A percentile compares a stretch with the other conserved stretches of the same genome.
phyloP scores from a whole-genome alignment of 2,888 invertebrate genomes.

The Apotomis betuletana region DNA sequence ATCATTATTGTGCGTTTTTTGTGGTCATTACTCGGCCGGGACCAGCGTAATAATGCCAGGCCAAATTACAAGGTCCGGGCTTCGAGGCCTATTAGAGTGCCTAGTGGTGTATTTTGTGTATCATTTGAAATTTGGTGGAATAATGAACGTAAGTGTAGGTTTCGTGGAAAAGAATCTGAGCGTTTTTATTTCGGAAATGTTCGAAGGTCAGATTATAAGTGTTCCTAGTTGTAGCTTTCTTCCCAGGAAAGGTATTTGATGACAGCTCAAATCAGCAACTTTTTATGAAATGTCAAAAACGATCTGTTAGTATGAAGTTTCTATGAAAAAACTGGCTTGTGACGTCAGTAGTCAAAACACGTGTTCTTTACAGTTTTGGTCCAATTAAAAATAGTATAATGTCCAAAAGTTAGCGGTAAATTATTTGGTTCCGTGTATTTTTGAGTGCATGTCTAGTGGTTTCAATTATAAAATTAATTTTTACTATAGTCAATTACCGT shows the following conservation, averaged over 20 bases:
- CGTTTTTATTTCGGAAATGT: slow-evolving; percentile 29
- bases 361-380: too few relatives aligned
- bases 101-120: slow-evolving; percentile 66
- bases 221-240: not conserved
- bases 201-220: not conserved
- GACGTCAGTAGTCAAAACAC: too few relatives aligned
- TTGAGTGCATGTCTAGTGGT: too few relatives aligned
- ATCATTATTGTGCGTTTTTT: slow-evolving; percentile 69
- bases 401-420: too few relatives aligned
- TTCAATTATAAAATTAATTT: too few relatives aligned
- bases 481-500: too few relatives aligned
- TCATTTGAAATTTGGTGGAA: slow-evolving; percentile 65
- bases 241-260: not conserved
- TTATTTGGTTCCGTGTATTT: too few relatives aligned
- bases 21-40: slow-evolving; percentile 68
- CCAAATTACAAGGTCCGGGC: slow-evolving; percentile 74
- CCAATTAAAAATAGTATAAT: too few relatives aligned
- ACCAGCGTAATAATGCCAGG: slow-evolving; percentile 73
- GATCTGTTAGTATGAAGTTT: too few relatives aligned
- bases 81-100: slow-evolving; percentile 75
- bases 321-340: too few relatives aligned
- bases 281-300: too few relatives aligned
- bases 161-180: slow-evolving; percentile 30
- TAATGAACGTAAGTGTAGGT: slow-evolving; percentile 48
- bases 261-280: too few relatives aligned